Conservation (phyloP, 2,888 invertebrate genomes). For the Bellardia bayeri region DNA sequence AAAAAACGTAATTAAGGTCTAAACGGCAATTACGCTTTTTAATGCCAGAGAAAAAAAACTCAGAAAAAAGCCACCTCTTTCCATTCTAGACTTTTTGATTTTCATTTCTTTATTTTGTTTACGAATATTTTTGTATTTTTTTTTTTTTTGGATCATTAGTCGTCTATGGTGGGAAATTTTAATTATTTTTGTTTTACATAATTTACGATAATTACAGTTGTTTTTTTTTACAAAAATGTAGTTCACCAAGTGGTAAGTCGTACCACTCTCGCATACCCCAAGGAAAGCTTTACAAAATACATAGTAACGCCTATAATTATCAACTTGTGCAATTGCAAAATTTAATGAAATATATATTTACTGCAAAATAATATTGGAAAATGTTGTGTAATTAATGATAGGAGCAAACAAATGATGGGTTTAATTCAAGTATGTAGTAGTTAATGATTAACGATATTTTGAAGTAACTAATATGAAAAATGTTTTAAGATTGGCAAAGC, state of each 20-base stretch:
- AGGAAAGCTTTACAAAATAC: not conserved
- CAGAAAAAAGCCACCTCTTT: not conserved
- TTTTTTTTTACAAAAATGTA: slow-evolving; percentile 17
- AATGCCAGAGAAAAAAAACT: not conserved
- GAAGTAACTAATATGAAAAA: no score
- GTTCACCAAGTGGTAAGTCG: slow-evolving; percentile 18
- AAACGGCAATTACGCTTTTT: slow-evolving; percentile 24
- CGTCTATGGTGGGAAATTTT: slow-evolving; percentile 45
- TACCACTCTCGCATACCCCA: not conserved
- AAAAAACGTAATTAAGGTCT: slow-evolving; percentile 33
- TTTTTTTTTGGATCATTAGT: slow-evolving; percentile 44
- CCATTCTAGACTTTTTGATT: slow-evolving; percentile 13
- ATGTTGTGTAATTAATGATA: slow-evolving; percentile 7
- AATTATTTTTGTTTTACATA: slow-evolving; percentile 56
- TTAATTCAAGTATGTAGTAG: not conserved
- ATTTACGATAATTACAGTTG: slow-evolving; percentile 55
- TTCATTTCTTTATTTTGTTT: slow-evolving; percentile 23
- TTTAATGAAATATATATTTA: slow-evolving; percentile 30
- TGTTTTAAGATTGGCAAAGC: no score
- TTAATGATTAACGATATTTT: not conserved
- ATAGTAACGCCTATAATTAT: slow-evolving; percentile 53
- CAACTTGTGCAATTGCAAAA: slow-evolving; percentile 42
- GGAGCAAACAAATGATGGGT: slow-evolving; percentile 5
- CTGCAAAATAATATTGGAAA: not conserved
- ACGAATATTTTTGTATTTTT: not conserved